phyloP scores from a whole-genome alignment of 2,888 invertebrate species.

The Holacanthella duospinosa region DNA sequence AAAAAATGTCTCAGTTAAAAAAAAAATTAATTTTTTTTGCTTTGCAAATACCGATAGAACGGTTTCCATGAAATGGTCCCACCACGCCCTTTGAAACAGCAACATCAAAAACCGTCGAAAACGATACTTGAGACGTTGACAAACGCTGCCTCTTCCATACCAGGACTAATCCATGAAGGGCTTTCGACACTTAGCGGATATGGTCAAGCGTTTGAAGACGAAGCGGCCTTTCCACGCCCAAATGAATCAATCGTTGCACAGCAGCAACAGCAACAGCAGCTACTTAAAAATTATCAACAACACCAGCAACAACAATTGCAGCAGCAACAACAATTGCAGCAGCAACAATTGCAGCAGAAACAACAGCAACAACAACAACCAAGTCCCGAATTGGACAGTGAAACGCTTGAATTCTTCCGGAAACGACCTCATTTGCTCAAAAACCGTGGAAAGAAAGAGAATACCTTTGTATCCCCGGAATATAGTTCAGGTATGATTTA shows the following conservation, averaged over 20 bases:
- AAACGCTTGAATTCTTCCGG: conserved; percentile 32
- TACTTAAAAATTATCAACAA: background rate
- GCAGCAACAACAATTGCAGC: background rate
- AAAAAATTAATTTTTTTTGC: too few relatives aligned
- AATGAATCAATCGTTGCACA: background rate
- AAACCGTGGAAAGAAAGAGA: background rate
- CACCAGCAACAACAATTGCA: background rate
- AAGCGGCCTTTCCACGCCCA: conserved; percentile 3
- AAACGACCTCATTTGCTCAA: conserved; percentile 27
- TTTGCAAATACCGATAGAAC: conserved; percentile 4
- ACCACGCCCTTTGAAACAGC: conserved; percentile 6
- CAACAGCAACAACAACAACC: background rate
- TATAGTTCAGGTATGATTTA: conserved; percentile 7
- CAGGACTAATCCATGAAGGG: conserved; percentile 28
- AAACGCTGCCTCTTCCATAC: conserved; percentile 19
- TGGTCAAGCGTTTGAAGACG: conserved; percentile 15
- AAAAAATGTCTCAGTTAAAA: background rate
- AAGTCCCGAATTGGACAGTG: conserved; percentile 12
- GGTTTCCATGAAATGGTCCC: conserved; percentile 14
- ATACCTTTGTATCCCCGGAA: background rate
- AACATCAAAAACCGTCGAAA: conserved; percentile 5
- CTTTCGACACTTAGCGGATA: conserved; percentile 20
- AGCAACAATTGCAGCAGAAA: background rate
- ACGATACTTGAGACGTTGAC: conserved; percentile 16
- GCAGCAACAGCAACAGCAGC: background rate